phyloP scores from a whole-genome alignment of 1,140 invertebrate genomes.

The Anastrepha obliqua region DNA sequence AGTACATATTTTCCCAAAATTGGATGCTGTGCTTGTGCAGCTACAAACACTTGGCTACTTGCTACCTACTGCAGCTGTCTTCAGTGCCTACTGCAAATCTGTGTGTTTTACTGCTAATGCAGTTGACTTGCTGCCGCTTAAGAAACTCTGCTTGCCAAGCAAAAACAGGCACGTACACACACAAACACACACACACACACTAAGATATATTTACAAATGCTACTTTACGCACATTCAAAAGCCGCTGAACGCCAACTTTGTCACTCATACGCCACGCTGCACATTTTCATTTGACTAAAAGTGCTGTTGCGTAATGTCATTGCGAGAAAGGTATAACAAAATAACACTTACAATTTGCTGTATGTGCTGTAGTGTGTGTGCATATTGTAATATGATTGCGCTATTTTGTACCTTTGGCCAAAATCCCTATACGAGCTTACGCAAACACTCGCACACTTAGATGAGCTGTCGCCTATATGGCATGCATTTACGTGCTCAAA shows the following conservation, averaged over 20 bases:
- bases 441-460: too few relatives aligned
- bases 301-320: not conserved
- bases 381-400: not conserved
- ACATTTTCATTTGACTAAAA: slow-evolving; percentile 54
- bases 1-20: too few relatives aligned
- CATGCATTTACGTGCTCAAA: not conserved
- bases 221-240: slow-evolving; percentile 29
- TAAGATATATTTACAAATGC: not conserved
- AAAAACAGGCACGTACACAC: too few relatives aligned
- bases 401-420: not conserved
- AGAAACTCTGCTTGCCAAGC: too few relatives aligned
- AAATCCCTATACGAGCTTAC: not conserved
- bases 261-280: slow-evolving; percentile 55
- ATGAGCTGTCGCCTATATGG: not conserved
- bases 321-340: not conserved
- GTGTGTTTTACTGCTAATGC: not conserved
- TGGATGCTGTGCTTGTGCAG: too few relatives aligned
- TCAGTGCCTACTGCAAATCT: not conserved
- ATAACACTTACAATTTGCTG: not conserved
- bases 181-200: not conserved
- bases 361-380: not conserved
- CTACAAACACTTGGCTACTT: too few relatives aligned
- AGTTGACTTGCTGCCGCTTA: not conserved
- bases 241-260: slow-evolving; percentile 50
- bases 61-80: too few relatives aligned